A percentile compares a stretch with the other conserved stretches of the same genome.
Evolutionary conservation across 1,140 invertebrate species (phyloP).

Genomic region (Tribolium madens): DNA sequence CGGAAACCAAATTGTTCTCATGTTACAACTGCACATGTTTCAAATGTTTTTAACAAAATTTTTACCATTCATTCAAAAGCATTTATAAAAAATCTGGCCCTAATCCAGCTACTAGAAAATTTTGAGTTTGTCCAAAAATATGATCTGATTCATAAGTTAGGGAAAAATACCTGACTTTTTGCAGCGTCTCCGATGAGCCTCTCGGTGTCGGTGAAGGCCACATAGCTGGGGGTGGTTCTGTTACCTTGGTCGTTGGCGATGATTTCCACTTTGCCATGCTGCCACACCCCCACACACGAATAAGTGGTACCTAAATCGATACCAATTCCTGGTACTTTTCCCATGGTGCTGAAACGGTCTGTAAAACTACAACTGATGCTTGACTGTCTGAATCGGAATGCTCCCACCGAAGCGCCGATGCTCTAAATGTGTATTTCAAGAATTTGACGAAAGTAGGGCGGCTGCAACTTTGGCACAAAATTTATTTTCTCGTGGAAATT

Average conservation of each 20-base stretch:
- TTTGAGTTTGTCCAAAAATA: slow-evolving; percentile 8
- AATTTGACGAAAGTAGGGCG: slow-evolving; percentile 30
- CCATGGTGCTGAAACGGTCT: slow-evolving; percentile 68
- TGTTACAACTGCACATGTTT: neutral
- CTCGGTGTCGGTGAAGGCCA: slow-evolving; percentile 96
- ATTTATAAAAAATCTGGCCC: neutral
- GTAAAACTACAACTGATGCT: slow-evolving; percentile 1
- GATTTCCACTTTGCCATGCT: slow-evolving; percentile 92
- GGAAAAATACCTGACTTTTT: slow-evolving; percentile 85
- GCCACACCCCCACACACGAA: slow-evolving; percentile 90
- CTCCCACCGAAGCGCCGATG: slow-evolving; percentile 1
- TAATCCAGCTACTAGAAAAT: neutral
- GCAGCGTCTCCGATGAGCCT: slow-evolving; percentile 96
- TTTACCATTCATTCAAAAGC: neutral
- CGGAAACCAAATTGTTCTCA: neutral
- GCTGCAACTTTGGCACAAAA: slow-evolving; percentile 21
- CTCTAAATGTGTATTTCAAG: slow-evolving; percentile 23
- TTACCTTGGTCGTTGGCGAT: slow-evolving; percentile 93
- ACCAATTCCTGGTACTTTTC: slow-evolving; percentile 85
- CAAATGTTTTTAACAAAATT: neutral
- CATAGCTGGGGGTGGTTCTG: slow-evolving; percentile 98
- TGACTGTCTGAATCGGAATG: neutral
- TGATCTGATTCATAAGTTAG: neutral
- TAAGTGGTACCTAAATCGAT: slow-evolving; percentile 92
- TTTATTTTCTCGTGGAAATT: slow-evolving; percentile 27